These are phyloP conservation scores for Sinocyclocheilus maitianheensis DNA, from an alignment of 2,113 vertebrate genomes.

Conservation along the genomic window DNA sequence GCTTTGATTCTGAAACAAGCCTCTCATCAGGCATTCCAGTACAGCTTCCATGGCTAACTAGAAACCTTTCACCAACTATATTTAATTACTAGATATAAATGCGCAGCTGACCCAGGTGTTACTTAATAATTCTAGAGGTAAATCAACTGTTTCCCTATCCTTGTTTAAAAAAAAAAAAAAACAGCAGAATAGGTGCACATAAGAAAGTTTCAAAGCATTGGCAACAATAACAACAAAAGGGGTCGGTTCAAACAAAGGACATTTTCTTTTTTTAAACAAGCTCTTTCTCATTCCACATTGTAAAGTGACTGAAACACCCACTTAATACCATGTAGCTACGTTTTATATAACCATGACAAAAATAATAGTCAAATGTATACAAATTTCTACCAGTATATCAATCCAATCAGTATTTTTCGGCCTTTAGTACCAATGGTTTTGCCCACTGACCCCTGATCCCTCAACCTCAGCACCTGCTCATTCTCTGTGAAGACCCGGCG, in stretches of 20 bases:
- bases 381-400: neutral
- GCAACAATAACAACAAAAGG: neutral
- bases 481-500: conserved; percentile 86
- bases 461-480: conserved; percentile 83
- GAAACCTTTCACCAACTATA: neutral
- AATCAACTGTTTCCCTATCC: neutral
- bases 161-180: neutral
- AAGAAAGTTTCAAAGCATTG: neutral
- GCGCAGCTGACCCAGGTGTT: neutral
- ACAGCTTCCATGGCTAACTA: neutral
- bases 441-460: neutral
- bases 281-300: neutral
- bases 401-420: neutral
- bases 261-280: neutral
- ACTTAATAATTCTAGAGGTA: conserved; percentile 11
- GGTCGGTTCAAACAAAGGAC: neutral
- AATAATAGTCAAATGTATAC: neutral
- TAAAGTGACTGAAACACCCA: neutral
- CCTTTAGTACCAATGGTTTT: conserved; percentile 1
- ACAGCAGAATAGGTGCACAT: neutral
- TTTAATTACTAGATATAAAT: neutral
- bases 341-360: neutral
- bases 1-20: neutral
- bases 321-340: neutral
- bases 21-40: neutral